These are phyloP conservation scores for Morpho achilles DNA, from an alignment of 2,888 invertebrate species.

Conservation along the genomic window DNA sequence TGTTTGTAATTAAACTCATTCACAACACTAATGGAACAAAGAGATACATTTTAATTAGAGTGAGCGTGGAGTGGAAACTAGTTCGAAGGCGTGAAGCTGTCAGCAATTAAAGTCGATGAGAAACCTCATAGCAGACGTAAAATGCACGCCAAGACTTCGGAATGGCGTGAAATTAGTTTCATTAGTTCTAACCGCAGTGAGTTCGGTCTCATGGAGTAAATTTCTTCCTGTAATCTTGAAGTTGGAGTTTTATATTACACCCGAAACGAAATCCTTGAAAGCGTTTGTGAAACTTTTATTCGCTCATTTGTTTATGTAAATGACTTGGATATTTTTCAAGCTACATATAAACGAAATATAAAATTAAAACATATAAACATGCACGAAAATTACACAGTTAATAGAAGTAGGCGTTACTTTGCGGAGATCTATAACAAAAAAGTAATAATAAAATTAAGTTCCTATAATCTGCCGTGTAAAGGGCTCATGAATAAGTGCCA, in stretches of 20 bases:
- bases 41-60: slow-evolving; percentile 23
- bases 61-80: slow-evolving; percentile 17
- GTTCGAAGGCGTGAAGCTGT: slow-evolving; percentile 24
- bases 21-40: slow-evolving; percentile 7
- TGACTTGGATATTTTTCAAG: no score
- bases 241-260: slow-evolving; percentile 25
- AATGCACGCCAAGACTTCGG: slow-evolving; percentile 36
- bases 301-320: no score
- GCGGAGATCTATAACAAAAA: no score
- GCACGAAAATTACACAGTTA: no score
- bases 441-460: no score
- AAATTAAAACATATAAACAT: no score
- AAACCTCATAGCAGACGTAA: slow-evolving; percentile 25
- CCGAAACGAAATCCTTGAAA: not conserved
- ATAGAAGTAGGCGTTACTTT: no score
- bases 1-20: not conserved
- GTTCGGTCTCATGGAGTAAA: slow-evolving; percentile 33
- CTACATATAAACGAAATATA: no score
- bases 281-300: not conserved
- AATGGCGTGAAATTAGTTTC: slow-evolving; percentile 55
- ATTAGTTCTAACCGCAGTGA: slow-evolving; percentile 43
- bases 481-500: no score
- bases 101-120: slow-evolving; percentile 25
- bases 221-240: slow-evolving; percentile 34
- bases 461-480: no score